Percentiles rank a stretch among this genome's conserved stretches.
phyloP scores from a whole-genome alignment of 2,113 vertebrate genomes.

The Mystacornis crossleyi region DNA sequence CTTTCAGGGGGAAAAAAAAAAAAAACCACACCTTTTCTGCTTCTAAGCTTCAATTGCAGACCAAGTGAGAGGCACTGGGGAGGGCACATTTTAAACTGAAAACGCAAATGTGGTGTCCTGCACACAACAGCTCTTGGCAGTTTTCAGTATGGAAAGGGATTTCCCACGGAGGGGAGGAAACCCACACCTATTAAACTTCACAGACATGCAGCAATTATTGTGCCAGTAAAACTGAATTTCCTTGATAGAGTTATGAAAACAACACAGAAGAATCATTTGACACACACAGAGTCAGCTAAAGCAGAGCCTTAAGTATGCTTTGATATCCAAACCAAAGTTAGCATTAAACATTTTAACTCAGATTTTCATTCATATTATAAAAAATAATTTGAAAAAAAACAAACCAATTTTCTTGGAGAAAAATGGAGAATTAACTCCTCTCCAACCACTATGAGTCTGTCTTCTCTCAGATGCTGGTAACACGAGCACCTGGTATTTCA shows the following conservation, averaged over 20 bases:
- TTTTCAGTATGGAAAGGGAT: background rate
- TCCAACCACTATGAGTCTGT: background rate
- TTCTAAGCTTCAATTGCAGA: background rate
- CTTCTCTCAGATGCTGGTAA: background rate
- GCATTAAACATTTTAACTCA: background rate
- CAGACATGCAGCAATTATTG: background rate
- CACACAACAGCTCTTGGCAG: background rate
- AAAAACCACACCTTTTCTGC: background rate
- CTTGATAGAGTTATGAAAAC: background rate
- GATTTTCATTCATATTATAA: background rate
- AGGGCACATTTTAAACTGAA: background rate
- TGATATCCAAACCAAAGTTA: background rate
- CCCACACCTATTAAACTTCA: background rate
- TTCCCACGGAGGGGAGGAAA: background rate
- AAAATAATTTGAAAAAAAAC: background rate
- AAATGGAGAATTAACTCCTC: background rate
- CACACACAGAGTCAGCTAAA: background rate
- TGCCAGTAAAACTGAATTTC: background rate
- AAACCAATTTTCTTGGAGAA: background rate
- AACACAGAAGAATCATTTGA: background rate
- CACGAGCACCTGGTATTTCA: background rate
- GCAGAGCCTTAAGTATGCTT: background rate
- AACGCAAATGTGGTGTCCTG: background rate
- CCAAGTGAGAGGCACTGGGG: rapidly evolving
- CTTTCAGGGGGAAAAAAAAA: background rate